phyloP scores from a whole-genome alignment of 2,888 invertebrate genomes.

The Lasioglossum malachurum region DNA sequence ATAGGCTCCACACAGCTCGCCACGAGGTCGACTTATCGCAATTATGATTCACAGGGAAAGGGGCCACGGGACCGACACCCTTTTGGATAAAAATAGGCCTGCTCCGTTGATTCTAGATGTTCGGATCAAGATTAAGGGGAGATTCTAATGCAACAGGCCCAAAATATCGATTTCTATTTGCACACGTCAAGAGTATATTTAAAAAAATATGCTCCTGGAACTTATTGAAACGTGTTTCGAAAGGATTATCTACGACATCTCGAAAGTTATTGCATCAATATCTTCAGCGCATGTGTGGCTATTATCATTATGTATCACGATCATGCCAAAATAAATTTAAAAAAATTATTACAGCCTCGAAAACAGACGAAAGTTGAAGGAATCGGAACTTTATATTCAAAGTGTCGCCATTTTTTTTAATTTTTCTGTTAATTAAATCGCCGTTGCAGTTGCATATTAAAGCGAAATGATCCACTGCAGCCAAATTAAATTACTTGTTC shows the following conservation, averaged over 20 bases:
- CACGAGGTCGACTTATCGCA: conserved; percentile 59
- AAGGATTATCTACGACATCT: too few species aligned
- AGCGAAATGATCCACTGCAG: neutral
- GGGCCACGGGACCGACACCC: neutral
- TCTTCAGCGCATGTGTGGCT: neutral
- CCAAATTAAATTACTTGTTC: neutral
- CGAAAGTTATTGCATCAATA: neutral
- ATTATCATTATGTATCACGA: neutral
- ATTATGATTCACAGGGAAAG: conserved; percentile 11
- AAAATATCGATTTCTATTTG: neutral
- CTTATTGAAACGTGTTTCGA: too few species aligned
- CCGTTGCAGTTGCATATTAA: too few species aligned
- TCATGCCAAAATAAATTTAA: neutral
- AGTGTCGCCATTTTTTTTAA: neutral
- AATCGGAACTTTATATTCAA: neutral
- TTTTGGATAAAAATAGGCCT: neutral
- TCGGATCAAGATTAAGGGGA: neutral
- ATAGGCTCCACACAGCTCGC: conserved; percentile 27
- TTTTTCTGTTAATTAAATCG: too few species aligned
- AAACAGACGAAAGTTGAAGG: neutral
- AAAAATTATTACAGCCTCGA: neutral
- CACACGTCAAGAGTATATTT: neutral
- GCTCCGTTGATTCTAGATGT: neutral
- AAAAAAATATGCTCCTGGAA: neutral
- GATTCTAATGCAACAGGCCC: neutral